Evolutionary conservation across 2,113 vertebrate species (phyloP).

Genomic region (Toxotes chatareus): DNA sequence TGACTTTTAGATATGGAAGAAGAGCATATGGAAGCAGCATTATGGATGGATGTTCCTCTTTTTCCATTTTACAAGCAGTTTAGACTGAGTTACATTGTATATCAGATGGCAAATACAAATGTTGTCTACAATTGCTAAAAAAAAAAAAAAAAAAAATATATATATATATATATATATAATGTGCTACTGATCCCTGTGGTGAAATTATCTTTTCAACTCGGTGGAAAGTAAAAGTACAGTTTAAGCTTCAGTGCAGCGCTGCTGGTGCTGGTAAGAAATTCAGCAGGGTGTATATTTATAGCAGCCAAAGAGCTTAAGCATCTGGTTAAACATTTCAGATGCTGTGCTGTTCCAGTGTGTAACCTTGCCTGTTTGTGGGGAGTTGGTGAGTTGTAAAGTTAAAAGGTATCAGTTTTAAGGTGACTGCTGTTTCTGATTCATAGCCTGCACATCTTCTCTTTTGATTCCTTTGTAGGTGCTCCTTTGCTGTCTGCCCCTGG

Average conservation of each 20-base stretch:
- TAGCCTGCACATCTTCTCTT: slow-evolving; percentile 32
- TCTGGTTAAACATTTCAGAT: slow-evolving; percentile 26
- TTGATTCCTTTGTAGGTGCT: slow-evolving; percentile 46
- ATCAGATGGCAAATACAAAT: too few relatives aligned
- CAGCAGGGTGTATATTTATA: slow-evolving; percentile 11
- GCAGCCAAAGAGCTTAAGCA: slow-evolving; percentile 7
- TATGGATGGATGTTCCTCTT: not conserved
- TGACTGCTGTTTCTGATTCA: slow-evolving; percentile 56
- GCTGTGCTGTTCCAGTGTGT: slow-evolving; percentile 10
- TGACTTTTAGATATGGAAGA: not conserved
- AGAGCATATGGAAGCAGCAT: not conserved
- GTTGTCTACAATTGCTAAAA: not conserved
- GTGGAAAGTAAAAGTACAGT: not conserved
- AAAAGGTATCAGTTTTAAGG: slow-evolving; percentile 52
- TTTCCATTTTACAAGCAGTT: too few relatives aligned
- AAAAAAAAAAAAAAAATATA: too few relatives aligned
- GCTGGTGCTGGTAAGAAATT: slow-evolving; percentile 8
- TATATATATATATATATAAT: too few relatives aligned
- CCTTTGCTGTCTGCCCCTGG: slow-evolving; percentile 25
- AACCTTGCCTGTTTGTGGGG: slow-evolving; percentile 27
- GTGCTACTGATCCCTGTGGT: not conserved
- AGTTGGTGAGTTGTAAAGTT: slow-evolving; percentile 36
- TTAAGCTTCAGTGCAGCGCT: not conserved
- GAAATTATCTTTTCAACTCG: not conserved
- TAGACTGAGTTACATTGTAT: too few relatives aligned